These are phyloP conservation scores for Tetragnatha montana DNA, from an alignment of 2,888 invertebrate genomes.

Conservation along the genomic window DNA sequence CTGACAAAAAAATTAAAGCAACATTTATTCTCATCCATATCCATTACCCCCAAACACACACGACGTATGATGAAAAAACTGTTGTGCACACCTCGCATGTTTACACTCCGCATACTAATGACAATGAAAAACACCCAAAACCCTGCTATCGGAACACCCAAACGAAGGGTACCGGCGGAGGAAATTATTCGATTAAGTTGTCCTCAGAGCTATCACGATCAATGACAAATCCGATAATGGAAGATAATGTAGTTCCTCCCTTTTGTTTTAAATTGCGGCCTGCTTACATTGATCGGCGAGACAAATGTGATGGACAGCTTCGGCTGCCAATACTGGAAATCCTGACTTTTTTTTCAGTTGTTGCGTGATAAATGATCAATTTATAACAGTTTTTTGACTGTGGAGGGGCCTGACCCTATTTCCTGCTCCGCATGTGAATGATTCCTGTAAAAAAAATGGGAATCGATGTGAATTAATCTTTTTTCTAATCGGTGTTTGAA, in stretches of 20 bases:
- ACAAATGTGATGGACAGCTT: slow-evolving; percentile 53
- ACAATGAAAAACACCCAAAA: not conserved
- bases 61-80: not conserved
- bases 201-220: slow-evolving; percentile 30
- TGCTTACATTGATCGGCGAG: slow-evolving; percentile 21
- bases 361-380: slow-evolving; percentile 42
- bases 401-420: not conserved
- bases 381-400: slow-evolving; percentile 23
- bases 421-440: not conserved
- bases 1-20: not conserved
- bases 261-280: slow-evolving; percentile 56
- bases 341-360: not conserved
- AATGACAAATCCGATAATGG: slow-evolving; percentile 48
- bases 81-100: not conserved
- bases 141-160: not conserved
- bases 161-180: not conserved
- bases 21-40: not conserved
- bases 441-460: not conserved
- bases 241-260: slow-evolving; percentile 53
- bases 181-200: slow-evolving; percentile 57
- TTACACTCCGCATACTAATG: not conserved
- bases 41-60: not conserved
- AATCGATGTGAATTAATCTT: slow-evolving; percentile 20
- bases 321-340: slow-evolving; percentile 37
- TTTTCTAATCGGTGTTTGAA: not conserved